A percentile compares a stretch with the other conserved stretches of the same genome.
Conservation (phyloP, 2,113 vertebrate genomes). For the Cepphus grylle region DNA sequence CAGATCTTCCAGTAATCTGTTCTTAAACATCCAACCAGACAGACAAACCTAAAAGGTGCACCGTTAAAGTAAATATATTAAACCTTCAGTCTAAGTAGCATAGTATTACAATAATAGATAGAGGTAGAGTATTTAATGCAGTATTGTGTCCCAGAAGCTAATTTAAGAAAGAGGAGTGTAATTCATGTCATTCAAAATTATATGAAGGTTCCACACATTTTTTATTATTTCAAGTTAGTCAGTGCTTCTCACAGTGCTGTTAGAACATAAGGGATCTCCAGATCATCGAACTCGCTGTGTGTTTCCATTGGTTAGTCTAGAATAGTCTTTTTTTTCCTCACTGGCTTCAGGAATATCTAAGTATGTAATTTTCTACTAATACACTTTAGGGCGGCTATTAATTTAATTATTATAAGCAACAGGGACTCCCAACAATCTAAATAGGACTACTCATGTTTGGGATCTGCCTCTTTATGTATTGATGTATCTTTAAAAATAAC, state of each 20-base stretch:
- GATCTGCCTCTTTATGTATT: neutral
- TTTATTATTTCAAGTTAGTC: neutral
- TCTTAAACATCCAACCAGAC: neutral
- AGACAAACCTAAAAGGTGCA: neutral
- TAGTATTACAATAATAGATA: neutral
- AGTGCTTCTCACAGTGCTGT: neutral
- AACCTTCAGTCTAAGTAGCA: neutral
- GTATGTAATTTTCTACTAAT: neutral
- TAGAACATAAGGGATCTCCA: neutral
- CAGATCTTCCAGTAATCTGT: neutral
- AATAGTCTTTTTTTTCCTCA: neutral
- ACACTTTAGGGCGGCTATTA: neutral
- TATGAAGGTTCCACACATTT: neutral
- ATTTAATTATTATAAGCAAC: neutral
- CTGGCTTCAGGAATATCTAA: neutral
- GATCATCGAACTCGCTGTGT: accelerated
- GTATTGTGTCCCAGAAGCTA: neutral
- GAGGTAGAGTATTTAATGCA: neutral
- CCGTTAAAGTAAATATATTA: neutral
- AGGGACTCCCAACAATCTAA: neutral
- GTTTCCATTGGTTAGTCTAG: neutral
- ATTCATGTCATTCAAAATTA: neutral
- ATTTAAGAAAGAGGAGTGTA: neutral
- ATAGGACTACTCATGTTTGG: neutral
- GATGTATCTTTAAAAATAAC: neutral